Evolutionary conservation across 2,797 vertebrate species (phyloP), one percentile per base, ranked within the genome.

Genomic region (Enteromius mattozi): DNA sequence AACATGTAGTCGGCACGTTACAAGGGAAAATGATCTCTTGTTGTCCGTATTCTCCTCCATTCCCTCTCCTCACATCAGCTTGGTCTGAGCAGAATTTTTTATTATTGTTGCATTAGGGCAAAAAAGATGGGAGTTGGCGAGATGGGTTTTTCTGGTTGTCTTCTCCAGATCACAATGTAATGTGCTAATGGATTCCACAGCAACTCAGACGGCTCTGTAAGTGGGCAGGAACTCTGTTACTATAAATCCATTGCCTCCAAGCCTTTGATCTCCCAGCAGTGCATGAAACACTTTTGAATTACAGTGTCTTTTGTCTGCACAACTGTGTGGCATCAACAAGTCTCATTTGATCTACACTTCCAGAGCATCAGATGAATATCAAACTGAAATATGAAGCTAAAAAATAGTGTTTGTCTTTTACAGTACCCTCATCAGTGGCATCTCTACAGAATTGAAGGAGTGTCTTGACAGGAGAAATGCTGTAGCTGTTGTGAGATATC

Each of bases 121-220:
- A 76, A 74, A 69, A 54, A 37, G 59, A 59, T 54, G 66, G 49
- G n/a, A 49, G 79, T 51, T 27, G 87, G 86, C 89, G 89, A 89
- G 81, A 91, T 92, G 89, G 90, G 86, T 88, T 93, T 92, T 91
- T 88, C 88, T 89, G 70, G 85, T 93, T 87, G n/a, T 81, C 72
- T 88, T 86, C 87, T 89, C 82, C 88, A 90, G 88, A 91, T 92
- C 81, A 86, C 78, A 83, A 63, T 90, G 91, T 91, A 92, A 92
- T 90, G 93, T 91, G 90, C 92, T 94, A 94, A 95, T 95, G 93
- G 94, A 91, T 88, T 91, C 89, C 69, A 82, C 37, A 74, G 89
- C 91, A 88, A 85, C 90, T 86, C 90, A 59, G 72, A 59, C 81
- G 47, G 24, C n/a, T n/a, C n/a, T 77, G 79, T 77, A 54, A 56